Percentiles rank a stretch among this genome's conserved stretches.
These are phyloP conservation scores for Drosophila simulans DNA, from an alignment of 1,140 invertebrate genomes.

Conservation along the genomic window DNA sequence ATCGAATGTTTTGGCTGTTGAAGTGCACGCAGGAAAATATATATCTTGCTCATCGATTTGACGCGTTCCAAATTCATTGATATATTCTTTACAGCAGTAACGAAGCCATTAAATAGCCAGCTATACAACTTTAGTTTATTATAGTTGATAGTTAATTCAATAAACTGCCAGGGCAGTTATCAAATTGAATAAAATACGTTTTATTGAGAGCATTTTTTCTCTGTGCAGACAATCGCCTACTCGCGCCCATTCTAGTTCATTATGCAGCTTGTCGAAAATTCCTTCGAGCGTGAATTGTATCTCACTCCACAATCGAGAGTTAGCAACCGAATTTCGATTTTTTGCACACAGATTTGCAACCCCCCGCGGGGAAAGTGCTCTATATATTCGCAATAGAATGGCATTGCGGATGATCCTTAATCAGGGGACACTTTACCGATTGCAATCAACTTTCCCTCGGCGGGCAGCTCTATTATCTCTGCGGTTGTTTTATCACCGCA, in stretches of 20 bases:
- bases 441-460: constrained; percentile 62
- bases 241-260: constrained; percentile 55
- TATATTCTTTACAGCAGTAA: no score
- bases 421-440: constrained; percentile 58
- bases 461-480: constrained; percentile 54
- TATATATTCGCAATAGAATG: constrained; percentile 40
- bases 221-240: constrained; percentile 41
- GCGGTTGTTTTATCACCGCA: constrained; percentile 58
- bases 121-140: no score
- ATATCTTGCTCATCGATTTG: neutral
- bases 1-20: constrained; percentile 13
- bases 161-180: no score
- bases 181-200: neutral
- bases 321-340: constrained; percentile 47
- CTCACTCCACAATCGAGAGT: constrained; percentile 48
- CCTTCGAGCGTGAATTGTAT: constrained; percentile 55
- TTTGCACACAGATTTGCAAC: constrained; percentile 44
- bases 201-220: neutral
- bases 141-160: no score
- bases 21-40: neutral
- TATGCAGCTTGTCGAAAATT: constrained; percentile 59
- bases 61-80: no score
- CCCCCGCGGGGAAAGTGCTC: constrained; percentile 38
- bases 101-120: no score
- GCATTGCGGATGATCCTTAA: constrained; percentile 53